Evolutionary conservation across 2,888 invertebrate genomes (phyloP), one percentile per base, ranked within the genome.

Genomic region (Cosmopolites sordidus): DNA sequence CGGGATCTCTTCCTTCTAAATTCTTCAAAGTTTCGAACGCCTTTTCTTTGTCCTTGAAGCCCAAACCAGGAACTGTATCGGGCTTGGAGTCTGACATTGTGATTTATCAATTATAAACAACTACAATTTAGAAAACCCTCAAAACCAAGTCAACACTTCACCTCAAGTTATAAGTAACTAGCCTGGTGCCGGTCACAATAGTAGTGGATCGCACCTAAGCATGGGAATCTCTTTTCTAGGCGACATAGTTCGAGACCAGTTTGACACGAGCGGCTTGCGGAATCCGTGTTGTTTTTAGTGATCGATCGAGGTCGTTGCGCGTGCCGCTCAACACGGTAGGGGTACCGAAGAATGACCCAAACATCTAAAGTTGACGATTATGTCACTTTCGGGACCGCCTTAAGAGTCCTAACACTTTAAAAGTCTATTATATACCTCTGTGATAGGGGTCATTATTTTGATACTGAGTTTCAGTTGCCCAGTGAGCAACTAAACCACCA

Each of bases 11-110:
- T 1, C 86, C 89, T 60, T 85, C 79, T 57, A 89, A 72, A 69
- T 77, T 76, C 70, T 81, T 76, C 4, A 89, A 73, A 0, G 88
- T 87, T 46, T 80, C 81, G 58, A 81, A 73, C 0, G 89, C 89
- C 1, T 86, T 81, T n/a, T 79, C 83, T 68, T 83, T 83, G 69
- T 89, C 87, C 69, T 89, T 89, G 72, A 89, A 89, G 16, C 89
- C 86, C 17, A 88, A 77, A 0, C 86, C 87, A 3, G 84, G 83
- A 37, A 87, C 87, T 0, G 83, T 82, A 65, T 86, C 85, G 2
- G 70, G 62, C 53, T 71, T 70, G 29, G 58, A 54, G 56, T 73
- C 73, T 12, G 72, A 68, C 73, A 73, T 73, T 54, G 57, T 52
- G 11, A 4, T 12, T 12, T n/a, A n/a, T n/a, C n/a, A n/a, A n/a